Percentiles rank a stretch among this genome's conserved stretches.
Evolutionary conservation across 2,797 vertebrate genomes (phyloP).

Genomic region (Tapirus indicus): DNA sequence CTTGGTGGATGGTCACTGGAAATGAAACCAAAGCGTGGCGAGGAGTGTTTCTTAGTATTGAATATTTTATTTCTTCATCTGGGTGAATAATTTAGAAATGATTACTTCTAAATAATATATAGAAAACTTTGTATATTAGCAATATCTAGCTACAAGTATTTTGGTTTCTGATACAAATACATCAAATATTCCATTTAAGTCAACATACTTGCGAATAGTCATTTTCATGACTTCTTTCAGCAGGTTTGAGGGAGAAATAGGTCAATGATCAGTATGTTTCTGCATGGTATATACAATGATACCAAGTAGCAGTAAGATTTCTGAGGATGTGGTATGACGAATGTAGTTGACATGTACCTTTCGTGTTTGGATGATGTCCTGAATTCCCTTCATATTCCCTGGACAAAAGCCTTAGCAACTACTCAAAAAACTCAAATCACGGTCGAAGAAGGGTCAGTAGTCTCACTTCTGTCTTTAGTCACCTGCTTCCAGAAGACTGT

Average conservation of each 20-base stretch:
- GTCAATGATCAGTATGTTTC: not conserved
- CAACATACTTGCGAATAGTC: not conserved
- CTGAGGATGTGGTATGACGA: not conserved
- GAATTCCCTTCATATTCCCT: not conserved
- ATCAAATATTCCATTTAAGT: not conserved
- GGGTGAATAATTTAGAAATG: not conserved
- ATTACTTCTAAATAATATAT: not conserved
- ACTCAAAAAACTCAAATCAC: not conserved
- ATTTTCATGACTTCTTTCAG: not conserved
- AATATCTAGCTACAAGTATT: not conserved
- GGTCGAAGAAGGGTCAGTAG: not conserved
- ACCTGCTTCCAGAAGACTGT: not conserved
- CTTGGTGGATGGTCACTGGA: not conserved
- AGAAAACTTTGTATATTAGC: not conserved
- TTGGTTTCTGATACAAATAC: not conserved
- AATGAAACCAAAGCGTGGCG: not conserved
- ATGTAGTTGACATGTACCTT: not conserved
- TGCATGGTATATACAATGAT: fast-evolving
- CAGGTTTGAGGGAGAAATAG: not conserved
- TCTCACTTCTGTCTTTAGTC: not conserved
- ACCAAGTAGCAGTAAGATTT: not conserved
- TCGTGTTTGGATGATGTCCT: not conserved
- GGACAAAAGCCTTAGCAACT: not conserved
- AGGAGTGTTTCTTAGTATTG: not conserved
- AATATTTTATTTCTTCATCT: not conserved